Evolutionary conservation across 2,113 vertebrate species (phyloP), one percentile per base, ranked within the genome.

Genomic region (Salvelinus sp.): DNA sequence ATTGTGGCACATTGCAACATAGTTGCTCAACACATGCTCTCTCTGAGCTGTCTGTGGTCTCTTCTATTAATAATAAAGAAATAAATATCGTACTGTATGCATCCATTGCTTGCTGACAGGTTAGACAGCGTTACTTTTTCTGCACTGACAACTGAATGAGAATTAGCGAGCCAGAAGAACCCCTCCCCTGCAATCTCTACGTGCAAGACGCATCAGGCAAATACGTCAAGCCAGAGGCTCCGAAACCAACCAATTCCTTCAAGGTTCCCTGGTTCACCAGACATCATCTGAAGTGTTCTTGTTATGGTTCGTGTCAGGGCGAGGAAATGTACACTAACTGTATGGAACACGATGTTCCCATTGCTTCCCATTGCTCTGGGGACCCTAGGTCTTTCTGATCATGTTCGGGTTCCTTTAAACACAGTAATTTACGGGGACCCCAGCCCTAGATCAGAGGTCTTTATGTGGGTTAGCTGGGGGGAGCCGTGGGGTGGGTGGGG

Each of bases 31-130:
- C 14, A n/a, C 79, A 69, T 63, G 14, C 70, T 76, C 76, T 74
- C 79, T 75, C 80, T 60, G 79, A 82, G 81, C 78, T 87, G 79
- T 89, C 86, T 90, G 89, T 86, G 88, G 76, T 89, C 44, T 69
- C 70, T 63, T 85, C 72, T 57, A 87, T 90, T 85, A 91, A n/a
- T n/a, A 82, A 86, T 81, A n/a, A 82, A 72, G 23, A 72, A 76
- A 9, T 54, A 82, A 76, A 77, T 18, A 54, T 54, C 3, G 50
- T 18, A 54, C 16, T 14, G 50, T 70, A 86, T 67, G 67, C 72
- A 70, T 81, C 82, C 80, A 82, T 86, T 88, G 91, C 91, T 88
- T 83, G 84, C 81, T 87, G 87, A 89, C 88, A 84, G 85, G 66
- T 78, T 62, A 25, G 69, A 82, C 77, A 74, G 14, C 48, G 10